Percentiles rank a stretch among this genome's conserved stretches.
phyloP scores from a whole-genome alignment of 2,888 invertebrate species.

The Nasonia oneida region DNA sequence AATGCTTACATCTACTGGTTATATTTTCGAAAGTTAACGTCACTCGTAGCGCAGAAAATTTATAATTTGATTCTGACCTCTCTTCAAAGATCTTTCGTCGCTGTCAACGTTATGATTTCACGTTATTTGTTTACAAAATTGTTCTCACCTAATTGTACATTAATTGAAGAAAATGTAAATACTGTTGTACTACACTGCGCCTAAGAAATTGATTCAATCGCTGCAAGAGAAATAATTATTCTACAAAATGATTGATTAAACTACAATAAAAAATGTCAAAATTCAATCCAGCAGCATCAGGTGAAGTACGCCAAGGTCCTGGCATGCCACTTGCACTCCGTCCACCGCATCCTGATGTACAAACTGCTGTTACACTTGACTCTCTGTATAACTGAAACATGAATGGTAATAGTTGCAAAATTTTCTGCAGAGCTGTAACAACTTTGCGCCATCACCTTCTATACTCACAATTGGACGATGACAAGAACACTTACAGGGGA shows the following conservation, averaged over 20 bases:
- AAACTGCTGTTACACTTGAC: conserved; percentile 38
- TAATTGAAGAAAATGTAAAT: background rate
- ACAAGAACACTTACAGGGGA: background rate
- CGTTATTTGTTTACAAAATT: background rate
- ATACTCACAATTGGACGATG: conserved; percentile 13
- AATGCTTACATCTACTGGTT: background rate
- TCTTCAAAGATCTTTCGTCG: background rate
- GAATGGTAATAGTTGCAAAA: conserved; percentile 10
- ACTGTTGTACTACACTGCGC: background rate
- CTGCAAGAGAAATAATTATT: background rate
- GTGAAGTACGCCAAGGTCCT: conserved; percentile 4
- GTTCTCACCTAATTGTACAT: background rate
- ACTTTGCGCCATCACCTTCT: conserved; percentile 15
- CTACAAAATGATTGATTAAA: background rate
- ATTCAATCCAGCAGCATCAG: background rate
- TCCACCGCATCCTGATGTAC: conserved; percentile 28
- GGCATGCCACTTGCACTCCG: background rate
- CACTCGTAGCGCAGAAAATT: background rate
- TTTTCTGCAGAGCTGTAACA: background rate
- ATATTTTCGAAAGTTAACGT: background rate
- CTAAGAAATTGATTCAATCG: background rate
- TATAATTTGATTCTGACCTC: background rate
- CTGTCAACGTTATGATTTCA: background rate
- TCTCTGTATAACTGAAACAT: conserved; percentile 53
- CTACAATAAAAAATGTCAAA: background rate